A percentile compares a stretch with the other conserved stretches of the same genome.
Conservation (phyloP, 2,797 vertebrate genomes). For the Cyclopterus lumpus region DNA sequence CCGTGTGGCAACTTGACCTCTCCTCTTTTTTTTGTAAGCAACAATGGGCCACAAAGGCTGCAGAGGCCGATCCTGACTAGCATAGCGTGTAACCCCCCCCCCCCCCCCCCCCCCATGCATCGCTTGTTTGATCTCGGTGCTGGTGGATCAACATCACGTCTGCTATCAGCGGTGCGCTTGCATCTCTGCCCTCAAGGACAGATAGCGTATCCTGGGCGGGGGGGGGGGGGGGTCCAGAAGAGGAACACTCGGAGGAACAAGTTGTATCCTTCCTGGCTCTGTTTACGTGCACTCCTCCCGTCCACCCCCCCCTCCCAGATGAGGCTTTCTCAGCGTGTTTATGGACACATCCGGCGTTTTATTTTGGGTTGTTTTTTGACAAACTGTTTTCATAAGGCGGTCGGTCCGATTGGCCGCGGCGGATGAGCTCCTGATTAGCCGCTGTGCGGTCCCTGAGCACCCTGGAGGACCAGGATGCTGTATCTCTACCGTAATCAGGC, state of each 20-base stretch:
- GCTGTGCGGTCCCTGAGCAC: not conserved
- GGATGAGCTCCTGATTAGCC: conserved; percentile 21
- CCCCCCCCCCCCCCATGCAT: conserved; percentile 21
- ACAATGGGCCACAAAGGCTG: conserved; percentile 39
- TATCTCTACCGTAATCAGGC: no score
- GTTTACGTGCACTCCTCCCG: conserved; percentile 65
- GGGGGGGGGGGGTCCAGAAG: conserved; percentile 58
- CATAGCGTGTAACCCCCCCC: conserved; percentile 24
- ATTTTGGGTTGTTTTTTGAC: not conserved
- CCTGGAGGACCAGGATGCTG: not conserved
- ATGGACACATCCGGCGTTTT: conserved; percentile 22
- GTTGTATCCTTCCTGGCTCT: conserved; percentile 79
- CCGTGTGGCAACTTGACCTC: conserved; percentile 40
- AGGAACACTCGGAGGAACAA: conserved; percentile 63
- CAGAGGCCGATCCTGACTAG: conserved; percentile 28
- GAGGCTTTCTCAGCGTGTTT: conserved; percentile 25
- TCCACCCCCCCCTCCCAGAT: conserved; percentile 30
- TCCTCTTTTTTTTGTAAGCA: not conserved
- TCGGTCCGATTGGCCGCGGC: not conserved
- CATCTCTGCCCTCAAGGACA: conserved; percentile 40
- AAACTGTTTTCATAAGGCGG: conserved; percentile 10
- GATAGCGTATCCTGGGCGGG: conserved; percentile 51
- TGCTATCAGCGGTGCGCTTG: conserved; percentile 29
- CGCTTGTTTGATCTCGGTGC: conserved; percentile 41
- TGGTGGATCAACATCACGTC: conserved; percentile 12